Evolutionary conservation across 2,888 invertebrate genomes (phyloP).

Genomic region (Synergus japonicus): DNA sequence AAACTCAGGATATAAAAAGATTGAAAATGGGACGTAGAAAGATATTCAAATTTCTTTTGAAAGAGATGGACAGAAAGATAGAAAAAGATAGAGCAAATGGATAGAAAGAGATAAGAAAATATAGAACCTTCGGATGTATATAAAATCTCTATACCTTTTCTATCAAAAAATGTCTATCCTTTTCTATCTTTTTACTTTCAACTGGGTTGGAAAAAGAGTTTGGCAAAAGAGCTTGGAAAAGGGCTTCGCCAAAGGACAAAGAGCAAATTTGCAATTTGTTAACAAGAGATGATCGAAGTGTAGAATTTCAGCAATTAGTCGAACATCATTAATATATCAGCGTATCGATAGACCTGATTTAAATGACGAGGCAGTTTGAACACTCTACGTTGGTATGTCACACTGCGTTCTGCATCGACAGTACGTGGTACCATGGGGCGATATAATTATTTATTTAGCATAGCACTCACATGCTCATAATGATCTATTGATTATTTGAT

Average conservation of each 20-base stretch:
- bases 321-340: slow-evolving; percentile 33
- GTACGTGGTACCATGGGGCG: background rate
- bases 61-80: too few relatives aligned
- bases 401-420: background rate
- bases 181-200: too few relatives aligned
- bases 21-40: too few relatives aligned
- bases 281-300: slow-evolving; percentile 7
- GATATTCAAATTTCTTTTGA: too few relatives aligned
- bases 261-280: slow-evolving; percentile 8
- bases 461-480: slow-evolving; percentile 16
- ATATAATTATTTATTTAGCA: slow-evolving; percentile 32
- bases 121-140: too few relatives aligned
- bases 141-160: too few relatives aligned
- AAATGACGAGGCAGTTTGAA: slow-evolving; percentile 17
- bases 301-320: slow-evolving; percentile 13
- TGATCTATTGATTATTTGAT: slow-evolving; percentile 31
- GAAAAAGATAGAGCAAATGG: too few relatives aligned
- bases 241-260: background rate
- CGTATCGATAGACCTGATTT: slow-evolving; percentile 20
- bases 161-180: too few relatives aligned
- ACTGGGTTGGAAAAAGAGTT: too few relatives aligned
- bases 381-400: background rate
- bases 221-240: too few relatives aligned
- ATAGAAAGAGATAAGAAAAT: too few relatives aligned
- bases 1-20: too few relatives aligned